These are phyloP conservation scores for Eulemur albifrons DNA, from an alignment of 2,797 vertebrate species.

Conservation along the genomic window DNA sequence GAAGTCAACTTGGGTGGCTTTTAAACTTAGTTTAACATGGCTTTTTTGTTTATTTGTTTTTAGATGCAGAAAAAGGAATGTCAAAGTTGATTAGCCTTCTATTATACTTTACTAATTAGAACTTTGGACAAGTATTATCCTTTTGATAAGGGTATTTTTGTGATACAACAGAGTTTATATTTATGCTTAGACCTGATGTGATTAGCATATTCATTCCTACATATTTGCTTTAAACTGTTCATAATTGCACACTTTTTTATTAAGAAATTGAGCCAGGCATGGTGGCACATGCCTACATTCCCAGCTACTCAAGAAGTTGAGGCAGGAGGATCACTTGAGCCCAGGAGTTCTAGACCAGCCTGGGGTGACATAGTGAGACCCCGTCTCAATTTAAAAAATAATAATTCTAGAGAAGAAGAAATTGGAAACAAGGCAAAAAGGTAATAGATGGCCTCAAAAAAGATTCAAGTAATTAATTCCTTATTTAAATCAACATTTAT, in stretches of 20 bases:
- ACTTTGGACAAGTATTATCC: background rate
- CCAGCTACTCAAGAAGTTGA: background rate
- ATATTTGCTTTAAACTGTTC: constrained; percentile 16
- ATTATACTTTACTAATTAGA: background rate
- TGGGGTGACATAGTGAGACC: background rate
- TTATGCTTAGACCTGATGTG: constrained; percentile 7
- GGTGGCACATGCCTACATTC: background rate
- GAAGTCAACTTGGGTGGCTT: constrained; percentile 13
- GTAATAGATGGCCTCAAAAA: constrained; percentile 21
- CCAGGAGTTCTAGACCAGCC: background rate
- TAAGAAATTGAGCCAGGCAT: background rate
- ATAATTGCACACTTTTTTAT: background rate
- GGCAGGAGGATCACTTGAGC: background rate
- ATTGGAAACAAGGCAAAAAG: constrained; percentile 20
- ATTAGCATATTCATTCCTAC: background rate
- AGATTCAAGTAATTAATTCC: background rate
- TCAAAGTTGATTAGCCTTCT: background rate
- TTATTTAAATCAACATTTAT: constrained; percentile 36
- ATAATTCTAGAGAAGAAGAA: background rate
- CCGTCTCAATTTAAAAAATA: background rate
- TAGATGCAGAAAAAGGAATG: background rate
- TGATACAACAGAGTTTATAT: background rate
- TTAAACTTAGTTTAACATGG: background rate
- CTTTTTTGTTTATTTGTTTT: background rate
- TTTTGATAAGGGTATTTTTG: background rate